A percentile compares a stretch with the other conserved stretches of the same genome.
phyloP scores from a whole-genome alignment of 2,113 vertebrate genomes.

The Bubo bubo region DNA sequence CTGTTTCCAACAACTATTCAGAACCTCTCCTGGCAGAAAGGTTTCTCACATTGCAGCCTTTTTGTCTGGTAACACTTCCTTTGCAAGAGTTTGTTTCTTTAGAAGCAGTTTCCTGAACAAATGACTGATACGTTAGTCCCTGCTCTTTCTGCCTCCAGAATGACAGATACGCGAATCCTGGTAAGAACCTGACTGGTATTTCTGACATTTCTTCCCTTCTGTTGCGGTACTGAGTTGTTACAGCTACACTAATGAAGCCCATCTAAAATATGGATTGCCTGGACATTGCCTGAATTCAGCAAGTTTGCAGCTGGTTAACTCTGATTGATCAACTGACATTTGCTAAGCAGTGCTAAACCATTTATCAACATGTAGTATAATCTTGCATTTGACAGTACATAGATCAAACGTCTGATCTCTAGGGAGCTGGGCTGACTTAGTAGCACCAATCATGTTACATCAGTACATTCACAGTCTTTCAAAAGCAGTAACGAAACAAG shows the following conservation, averaged over 20 bases:
- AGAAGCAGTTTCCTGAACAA: background rate
- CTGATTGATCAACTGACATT: background rate
- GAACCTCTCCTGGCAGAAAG: background rate
- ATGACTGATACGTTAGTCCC: background rate
- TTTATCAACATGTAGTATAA: background rate
- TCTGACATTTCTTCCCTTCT: background rate
- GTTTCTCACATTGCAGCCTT: background rate
- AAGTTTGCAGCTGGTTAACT: background rate
- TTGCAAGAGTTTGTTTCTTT: background rate
- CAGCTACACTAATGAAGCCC: background rate
- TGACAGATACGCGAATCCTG: background rate
- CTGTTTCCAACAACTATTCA: background rate
- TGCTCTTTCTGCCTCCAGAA: background rate
- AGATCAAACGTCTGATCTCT: background rate
- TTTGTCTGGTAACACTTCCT: background rate
- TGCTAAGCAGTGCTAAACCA: background rate
- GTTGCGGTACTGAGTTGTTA: background rate
- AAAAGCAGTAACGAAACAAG: background rate
- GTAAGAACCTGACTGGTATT: background rate
- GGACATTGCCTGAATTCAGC: background rate
- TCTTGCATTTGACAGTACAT: background rate
- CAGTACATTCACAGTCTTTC: background rate
- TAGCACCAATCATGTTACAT: background rate
- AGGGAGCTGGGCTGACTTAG: background rate
- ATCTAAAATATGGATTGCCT: background rate